Evolutionary conservation across 2,888 invertebrate genomes (phyloP), one percentile per base, ranked within the genome.

Genomic region (Chloromyia formosa): DNA sequence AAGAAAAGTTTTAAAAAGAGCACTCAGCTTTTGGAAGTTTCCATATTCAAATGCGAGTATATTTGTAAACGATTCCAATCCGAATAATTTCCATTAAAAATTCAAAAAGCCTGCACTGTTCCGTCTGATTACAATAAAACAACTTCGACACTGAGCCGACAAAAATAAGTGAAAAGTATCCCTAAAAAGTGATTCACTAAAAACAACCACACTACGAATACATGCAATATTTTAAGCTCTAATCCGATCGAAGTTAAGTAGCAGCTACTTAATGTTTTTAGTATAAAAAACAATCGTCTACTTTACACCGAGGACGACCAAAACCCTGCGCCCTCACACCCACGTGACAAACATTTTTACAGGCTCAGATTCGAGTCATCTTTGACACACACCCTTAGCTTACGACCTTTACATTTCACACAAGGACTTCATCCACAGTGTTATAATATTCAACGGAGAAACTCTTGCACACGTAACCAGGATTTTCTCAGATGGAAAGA

Each of bases 241-340:
- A 79, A 79, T 79, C 79, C 79, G 79, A 79, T 79, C 79, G 79
- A 78, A 79, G 79, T 78, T 79, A 79, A 79, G 79, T 79, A 79
- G 73, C 77, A 79, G 74, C 76, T 79, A 79, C 79, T 79, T 79
- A 79, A 78, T 79, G 79, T 79, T 79, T 79, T 78, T 78, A 78
- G 54, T 53, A 75, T 53, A 71, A 69, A 75, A 75, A 71, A 73
- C 73, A 73, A 62, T 61, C 61, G 23, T 71, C 56, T 66, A 49
- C 66, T 66, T 66, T 66, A 22, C 66, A 66, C 49, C 23, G 16
- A 14, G 35, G 10, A 10, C 12, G 49, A 49, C 16, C 12, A 49
- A 49, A 49, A n/a, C 16, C 49, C 16, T n/a, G 12, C 49, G 10
- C 49, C 49, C 49, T 9, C 42, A 42, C 42, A 12, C 12, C 12